Evolutionary conservation across 2,113 vertebrate species (phyloP), one percentile per base, ranked within the genome.

Genomic region (Ibidorhyncha struthersii): DNA sequence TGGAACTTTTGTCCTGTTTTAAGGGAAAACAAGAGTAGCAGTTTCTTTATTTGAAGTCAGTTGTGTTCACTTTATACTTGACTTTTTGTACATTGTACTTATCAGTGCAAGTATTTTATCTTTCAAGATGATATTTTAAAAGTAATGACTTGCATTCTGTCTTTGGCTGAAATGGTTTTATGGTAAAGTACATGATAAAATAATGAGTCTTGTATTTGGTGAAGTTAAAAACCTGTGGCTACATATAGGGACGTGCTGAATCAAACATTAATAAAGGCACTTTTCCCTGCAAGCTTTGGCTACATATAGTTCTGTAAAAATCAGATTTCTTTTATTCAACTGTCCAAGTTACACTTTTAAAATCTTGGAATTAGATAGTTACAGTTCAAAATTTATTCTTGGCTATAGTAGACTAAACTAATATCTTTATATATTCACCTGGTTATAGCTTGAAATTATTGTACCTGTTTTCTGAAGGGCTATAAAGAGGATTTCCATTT

Each of bases 1-100:
- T 97, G 86, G 90, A 97, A 69, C 86, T 96, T 82, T 77, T 83
- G 52, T 97, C 98, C 98, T 98, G 95, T 93, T 92, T 92, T 70
- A 90, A 94, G 88, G 69, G 83, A 94, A 96, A 94, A 47, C 6
- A 78, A 69, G 30, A 73, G 11, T 26, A 83, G 23, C 36, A 50
- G 38, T 69, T 95, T 78, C 26, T 83, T 76, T 52, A 43, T 8
- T 4, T 69, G 23, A 76, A 89, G 15, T 50, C 43, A 77, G 8
- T 43, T 72, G 4, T 49, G 3, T 65, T 89, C 20, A 63, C 36
- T n/a, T n/a, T n/a, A n/a, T n/a, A n/a, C n/a, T n/a, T n/a, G n/a
- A n/a, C n/a, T 45, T 80, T 38, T 86, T 71, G 20, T 20, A 19
- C 41, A 71, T 83, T 36, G 36, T 38, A 32, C 7, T 72, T 77